Evolutionary conservation across 2,797 vertebrate species (phyloP), one percentile per base, ranked within the genome.

Genomic region (Lycodopsis pacificus): DNA sequence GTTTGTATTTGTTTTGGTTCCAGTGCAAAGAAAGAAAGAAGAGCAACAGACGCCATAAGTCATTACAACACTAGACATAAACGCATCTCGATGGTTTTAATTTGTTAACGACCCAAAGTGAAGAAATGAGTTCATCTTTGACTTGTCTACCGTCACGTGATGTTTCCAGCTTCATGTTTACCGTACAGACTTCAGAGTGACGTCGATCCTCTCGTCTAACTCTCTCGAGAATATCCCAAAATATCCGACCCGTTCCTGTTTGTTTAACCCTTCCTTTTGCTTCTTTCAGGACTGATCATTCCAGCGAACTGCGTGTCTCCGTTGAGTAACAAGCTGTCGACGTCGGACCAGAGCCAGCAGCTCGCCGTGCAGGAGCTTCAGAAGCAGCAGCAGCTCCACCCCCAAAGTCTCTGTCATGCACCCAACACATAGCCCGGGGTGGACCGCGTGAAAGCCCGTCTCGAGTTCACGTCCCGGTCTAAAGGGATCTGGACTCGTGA

Each of bases 371-470:
- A 98, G 76, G 97, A 99, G 94, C 97, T 97, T 81, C 98, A 99
- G 94, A 97, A 99, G 71, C 97, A 97, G 96, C 98, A 98, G 89
- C 98, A 99, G 94, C 98, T 98, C 53, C 98, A 99, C 92, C 98
- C 98, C 0, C 98, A 99, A 87, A 99, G 98, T 92, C 95, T 99
- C 91, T 96, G 96, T 88, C 97, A 96, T 73, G 91, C 95, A 12
- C 94, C 94, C 95, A 96, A 91, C 44, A 95, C 96, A 5, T 98
- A 96, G 94, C 85, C 19, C 7, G 71, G 12, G 66, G 22, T 0
- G 66, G 71, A n/a, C 54, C 46, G 2, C 40, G 25, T 30, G 36
- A 4, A 36, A 25, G 25, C 77, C 68, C 66, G 2, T 54, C 82
- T 73, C 9, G 44, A 81, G 68, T 48, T 61, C 66, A 40, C 42